phyloP scores from a whole-genome alignment of 2,797 vertebrate genomes.

The Neomorphus geoffroyi region DNA sequence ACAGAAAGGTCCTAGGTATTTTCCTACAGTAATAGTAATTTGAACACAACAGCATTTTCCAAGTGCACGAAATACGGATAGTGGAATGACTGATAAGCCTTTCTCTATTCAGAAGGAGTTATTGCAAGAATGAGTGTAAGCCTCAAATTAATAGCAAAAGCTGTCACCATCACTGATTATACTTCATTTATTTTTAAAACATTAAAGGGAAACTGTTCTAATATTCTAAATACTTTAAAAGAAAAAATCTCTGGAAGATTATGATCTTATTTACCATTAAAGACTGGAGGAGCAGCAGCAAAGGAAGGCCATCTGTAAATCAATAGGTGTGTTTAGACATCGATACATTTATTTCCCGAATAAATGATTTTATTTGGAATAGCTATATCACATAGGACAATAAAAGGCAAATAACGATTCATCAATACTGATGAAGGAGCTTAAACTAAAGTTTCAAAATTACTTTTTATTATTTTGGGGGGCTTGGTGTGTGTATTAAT shows the following conservation, averaged over 20 bases:
- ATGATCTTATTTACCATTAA: neutral
- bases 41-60: neutral
- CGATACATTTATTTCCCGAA: neutral
- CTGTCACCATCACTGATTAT: neutral
- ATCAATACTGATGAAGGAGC: neutral
- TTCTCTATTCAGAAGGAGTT: neutral
- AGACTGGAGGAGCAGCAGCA: neutral
- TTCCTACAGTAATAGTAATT: neutral
- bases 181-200: neutral
- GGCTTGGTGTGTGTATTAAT: neutral
- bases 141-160: neutral
- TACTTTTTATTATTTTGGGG: no score
- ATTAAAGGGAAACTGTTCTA: neutral
- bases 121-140: neutral
- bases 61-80: neutral
- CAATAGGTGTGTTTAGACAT: neutral
- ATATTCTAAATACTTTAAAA: neutral
- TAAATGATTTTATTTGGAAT: neutral
- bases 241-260: neutral
- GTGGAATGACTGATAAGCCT: neutral
- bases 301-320: neutral
- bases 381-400: neutral
- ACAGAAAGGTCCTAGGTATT: neutral
- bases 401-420: neutral
- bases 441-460: neutral